These are phyloP conservation scores for Wiebesia pumilae DNA, from an alignment of 1,140 invertebrate genomes.

Conservation along the genomic window DNA sequence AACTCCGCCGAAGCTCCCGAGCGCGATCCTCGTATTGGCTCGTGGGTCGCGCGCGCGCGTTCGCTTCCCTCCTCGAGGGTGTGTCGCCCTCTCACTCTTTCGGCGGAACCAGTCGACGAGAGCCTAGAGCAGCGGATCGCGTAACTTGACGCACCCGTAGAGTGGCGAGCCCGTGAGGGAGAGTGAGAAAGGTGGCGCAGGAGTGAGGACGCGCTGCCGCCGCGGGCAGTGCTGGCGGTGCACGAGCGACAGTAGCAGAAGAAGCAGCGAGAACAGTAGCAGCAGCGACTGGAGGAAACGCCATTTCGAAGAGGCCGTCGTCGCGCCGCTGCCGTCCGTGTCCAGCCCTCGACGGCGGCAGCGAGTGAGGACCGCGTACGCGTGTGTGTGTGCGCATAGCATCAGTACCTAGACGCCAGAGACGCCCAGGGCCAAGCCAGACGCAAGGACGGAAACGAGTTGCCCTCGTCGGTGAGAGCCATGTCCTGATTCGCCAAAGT, in stretches of 20 bases:
- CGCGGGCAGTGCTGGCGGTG: too few species aligned
- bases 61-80: background rate
- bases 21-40: background rate
- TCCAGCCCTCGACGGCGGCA: background rate
- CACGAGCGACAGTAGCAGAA: too few species aligned
- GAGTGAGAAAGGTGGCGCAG: too few species aligned
- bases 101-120: background rate
- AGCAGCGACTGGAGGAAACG: too few species aligned
- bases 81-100: background rate
- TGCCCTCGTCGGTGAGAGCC: background rate
- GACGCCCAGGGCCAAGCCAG: background rate
- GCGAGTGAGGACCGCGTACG: background rate
- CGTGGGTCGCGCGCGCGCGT: too few species aligned
- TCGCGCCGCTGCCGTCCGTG: background rate
- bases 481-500: slow-evolving; percentile 62
- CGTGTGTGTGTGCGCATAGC: background rate
- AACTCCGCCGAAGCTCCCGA: background rate
- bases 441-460: slow-evolving; percentile 49
- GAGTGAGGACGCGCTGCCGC: too few species aligned
- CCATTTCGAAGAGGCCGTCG: background rate
- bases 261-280: too few species aligned
- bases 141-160: background rate
- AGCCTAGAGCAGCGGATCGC: background rate
- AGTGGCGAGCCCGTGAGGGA: background rate
- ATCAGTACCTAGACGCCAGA: background rate